A percentile compares a stretch with the other conserved stretches of the same genome.
These are phyloP conservation scores for Pelecanoides urinatrix DNA, from an alignment of 2,113 vertebrate genomes.

Conservation along the genomic window DNA sequence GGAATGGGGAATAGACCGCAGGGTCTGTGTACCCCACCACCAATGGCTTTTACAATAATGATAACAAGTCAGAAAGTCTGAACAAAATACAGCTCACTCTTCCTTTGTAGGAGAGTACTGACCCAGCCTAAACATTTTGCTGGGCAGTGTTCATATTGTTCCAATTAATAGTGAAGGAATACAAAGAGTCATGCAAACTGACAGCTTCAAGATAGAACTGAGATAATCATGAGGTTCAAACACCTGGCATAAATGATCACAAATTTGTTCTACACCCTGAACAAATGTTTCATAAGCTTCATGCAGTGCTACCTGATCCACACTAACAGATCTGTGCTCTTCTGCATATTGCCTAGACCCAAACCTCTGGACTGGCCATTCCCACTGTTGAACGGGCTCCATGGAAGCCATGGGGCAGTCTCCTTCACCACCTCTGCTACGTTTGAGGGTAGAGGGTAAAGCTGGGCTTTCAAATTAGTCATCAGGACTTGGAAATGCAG, in stretches of 20 bases:
- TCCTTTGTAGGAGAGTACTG: background rate
- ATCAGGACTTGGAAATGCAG: background rate
- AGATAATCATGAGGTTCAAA: background rate
- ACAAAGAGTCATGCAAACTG: fast-evolving
- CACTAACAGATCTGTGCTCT: background rate
- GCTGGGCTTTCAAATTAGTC: background rate
- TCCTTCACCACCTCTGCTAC: background rate
- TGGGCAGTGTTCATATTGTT: background rate
- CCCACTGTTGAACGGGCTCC: background rate
- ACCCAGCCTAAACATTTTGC: background rate
- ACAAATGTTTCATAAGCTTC: background rate
- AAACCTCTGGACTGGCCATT: background rate
- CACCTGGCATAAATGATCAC: background rate
- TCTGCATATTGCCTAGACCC: background rate
- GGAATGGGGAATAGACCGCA: fast-evolving
- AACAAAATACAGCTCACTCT: background rate
- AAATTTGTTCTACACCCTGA: background rate
- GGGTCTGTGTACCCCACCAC: too few relatives aligned
- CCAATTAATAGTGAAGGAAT: background rate
- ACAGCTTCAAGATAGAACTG: background rate
- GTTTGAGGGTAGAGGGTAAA: background rate
- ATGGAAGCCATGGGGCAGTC: background rate
- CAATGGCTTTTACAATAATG: background rate
- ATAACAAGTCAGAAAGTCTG: background rate
- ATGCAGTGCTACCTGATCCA: background rate